Percentiles rank a stretch among this genome's conserved stretches.
These are phyloP conservation scores for Choloepus hoffmanni DNA, from an alignment of 2,113 vertebrate species.

Conservation along the genomic window DNA sequence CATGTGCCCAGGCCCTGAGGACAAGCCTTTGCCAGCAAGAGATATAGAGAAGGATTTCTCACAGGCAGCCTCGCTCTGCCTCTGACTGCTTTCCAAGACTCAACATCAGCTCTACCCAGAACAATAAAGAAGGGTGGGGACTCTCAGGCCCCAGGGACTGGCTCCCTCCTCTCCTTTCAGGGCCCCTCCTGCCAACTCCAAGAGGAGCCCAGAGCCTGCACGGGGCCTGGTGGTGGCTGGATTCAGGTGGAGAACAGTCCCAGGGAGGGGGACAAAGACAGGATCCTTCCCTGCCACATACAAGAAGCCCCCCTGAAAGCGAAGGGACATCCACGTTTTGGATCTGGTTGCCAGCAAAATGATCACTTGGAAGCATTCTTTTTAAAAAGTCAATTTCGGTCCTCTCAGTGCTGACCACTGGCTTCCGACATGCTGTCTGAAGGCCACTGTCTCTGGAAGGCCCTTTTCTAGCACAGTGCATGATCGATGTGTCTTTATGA, in stretches of 20 bases:
- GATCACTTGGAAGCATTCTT: background rate
- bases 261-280: background rate
- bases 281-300: background rate
- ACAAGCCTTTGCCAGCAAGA: background rate
- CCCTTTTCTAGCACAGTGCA: background rate
- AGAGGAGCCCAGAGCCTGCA: background rate
- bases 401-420: background rate
- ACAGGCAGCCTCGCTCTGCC: background rate
- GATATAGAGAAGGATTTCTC: background rate
- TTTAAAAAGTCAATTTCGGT: background rate
- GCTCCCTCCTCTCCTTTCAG: background rate
- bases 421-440: background rate
- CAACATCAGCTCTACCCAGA: background rate
- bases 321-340: background rate
- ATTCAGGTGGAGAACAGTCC: background rate
- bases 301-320: background rate
- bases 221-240: background rate
- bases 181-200: background rate
- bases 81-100: background rate
- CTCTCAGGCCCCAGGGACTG: background rate
- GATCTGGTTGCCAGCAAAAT: background rate
- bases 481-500: rapidly evolving
- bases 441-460: too few species aligned
- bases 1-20: background rate
- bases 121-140: background rate